A percentile compares a stretch with the other conserved stretches of the same genome.
These are phyloP conservation scores for Lycophotia porphyrea DNA, from an alignment of 2,888 invertebrate genomes.

Conservation along the genomic window DNA sequence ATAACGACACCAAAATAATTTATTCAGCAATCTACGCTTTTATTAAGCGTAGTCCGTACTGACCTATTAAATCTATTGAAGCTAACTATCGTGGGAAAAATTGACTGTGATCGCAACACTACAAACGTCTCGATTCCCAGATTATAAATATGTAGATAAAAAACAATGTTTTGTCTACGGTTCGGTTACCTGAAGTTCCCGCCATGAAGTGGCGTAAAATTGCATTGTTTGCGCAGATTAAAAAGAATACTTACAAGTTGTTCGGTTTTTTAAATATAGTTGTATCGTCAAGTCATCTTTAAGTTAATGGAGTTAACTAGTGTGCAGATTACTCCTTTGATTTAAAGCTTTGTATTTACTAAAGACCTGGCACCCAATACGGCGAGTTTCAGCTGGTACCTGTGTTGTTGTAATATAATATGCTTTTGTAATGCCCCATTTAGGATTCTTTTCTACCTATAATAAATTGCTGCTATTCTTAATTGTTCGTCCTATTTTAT, in stretches of 20 bases:
- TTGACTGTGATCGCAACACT: slow-evolving; percentile 39
- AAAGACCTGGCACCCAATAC: neutral
- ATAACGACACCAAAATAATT: slow-evolving; percentile 11
- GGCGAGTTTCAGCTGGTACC: neutral
- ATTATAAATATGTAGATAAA: slow-evolving; percentile 40
- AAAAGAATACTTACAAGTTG: slow-evolving; percentile 5
- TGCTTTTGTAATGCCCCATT: neutral
- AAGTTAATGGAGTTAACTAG: neutral
- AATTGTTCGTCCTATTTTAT: neutral
- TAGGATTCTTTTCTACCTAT: neutral
- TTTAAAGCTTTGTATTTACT: no score
- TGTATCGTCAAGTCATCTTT: neutral
- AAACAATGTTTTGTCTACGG: slow-evolving; percentile 45
- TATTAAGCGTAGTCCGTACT: slow-evolving; percentile 20
- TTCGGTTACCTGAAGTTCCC: slow-evolving; percentile 31
- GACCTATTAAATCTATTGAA: slow-evolving; percentile 51
- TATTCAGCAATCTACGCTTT: slow-evolving; percentile 17
- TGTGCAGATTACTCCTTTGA: neutral
- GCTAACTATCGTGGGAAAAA: slow-evolving; percentile 52
- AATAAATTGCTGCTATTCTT: neutral
- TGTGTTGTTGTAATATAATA: no score
- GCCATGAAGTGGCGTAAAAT: slow-evolving; percentile 40
- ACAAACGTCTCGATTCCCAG: slow-evolving; percentile 32
- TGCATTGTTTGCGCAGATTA: slow-evolving; percentile 41
- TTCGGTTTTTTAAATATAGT: slow-evolving; percentile 5